Conservation (phyloP, 2,797 vertebrate species). For the Pempheris klunzingeri region DNA sequence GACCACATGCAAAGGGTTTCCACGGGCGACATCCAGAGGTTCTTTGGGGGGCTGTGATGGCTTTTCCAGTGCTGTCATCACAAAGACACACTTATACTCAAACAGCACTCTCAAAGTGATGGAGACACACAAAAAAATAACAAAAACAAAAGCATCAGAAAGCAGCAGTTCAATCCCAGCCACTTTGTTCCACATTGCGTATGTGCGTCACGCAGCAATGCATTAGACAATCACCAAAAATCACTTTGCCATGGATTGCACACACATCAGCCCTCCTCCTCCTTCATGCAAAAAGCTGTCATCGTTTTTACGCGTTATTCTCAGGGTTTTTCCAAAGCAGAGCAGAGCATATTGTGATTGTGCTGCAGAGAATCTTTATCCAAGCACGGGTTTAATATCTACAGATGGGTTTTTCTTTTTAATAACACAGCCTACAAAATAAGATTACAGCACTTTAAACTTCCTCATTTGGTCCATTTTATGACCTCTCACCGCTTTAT, state of each 20-base stretch:
- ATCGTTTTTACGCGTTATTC: constrained; percentile 37
- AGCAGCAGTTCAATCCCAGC: constrained; percentile 16
- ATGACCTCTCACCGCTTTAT: constrained; percentile 39
- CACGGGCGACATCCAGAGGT: constrained; percentile 73
- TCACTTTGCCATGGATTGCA: constrained; percentile 47
- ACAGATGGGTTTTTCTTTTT: constrained; percentile 7
- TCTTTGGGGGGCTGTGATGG: constrained; percentile 66
- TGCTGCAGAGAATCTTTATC: constrained; percentile 3
- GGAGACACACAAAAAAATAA: neutral
- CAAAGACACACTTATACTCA: constrained; percentile 70
- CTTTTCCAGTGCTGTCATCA: constrained; percentile 77
- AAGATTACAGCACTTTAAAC: constrained; percentile 22
- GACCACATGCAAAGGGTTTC: constrained; percentile 80
- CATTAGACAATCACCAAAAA: constrained; percentile 30
- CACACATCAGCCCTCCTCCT: constrained; percentile 24
- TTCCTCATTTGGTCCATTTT: constrained; percentile 31
- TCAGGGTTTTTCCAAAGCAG: constrained; percentile 22
- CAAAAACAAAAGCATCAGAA: constrained; percentile 35
- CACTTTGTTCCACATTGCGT: constrained; percentile 31
- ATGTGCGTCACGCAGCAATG: neutral
- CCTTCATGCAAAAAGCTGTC: constrained; percentile 39
- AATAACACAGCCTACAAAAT: constrained; percentile 29
- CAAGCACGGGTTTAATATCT: constrained; percentile 22
- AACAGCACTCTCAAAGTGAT: constrained; percentile 6
- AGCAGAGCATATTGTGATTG: too few species aligned